A percentile compares a stretch with the other conserved stretches of the same genome.
Evolutionary conservation across 2,888 invertebrate species (phyloP).

Genomic region (Hecatera dysodea): DNA sequence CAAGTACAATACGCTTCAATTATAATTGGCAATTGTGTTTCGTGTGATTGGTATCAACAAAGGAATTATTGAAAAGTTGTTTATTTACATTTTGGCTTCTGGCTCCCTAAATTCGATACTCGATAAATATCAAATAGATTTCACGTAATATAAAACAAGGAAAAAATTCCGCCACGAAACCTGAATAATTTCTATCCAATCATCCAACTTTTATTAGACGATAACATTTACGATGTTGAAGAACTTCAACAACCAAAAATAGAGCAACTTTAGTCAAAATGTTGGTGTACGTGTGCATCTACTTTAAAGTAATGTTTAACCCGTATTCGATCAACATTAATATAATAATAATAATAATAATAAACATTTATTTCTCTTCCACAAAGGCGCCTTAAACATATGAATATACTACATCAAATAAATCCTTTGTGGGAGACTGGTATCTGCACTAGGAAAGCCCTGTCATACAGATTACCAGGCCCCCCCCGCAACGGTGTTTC

Average conservation of each 20-base stretch:
- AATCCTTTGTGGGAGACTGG: too few relatives aligned
- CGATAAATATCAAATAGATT: conserved; percentile 2
- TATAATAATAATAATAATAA: background rate
- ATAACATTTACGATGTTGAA: too few relatives aligned
- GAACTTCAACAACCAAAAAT: too few relatives aligned
- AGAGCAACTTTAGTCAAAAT: too few relatives aligned
- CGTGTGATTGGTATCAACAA: conserved; percentile 49
- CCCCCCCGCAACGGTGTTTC: too few relatives aligned
- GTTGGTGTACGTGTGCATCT: background rate
- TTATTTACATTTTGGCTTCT: conserved; percentile 36
- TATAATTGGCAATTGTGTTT: conserved; percentile 29
- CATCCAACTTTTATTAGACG: conserved; percentile 13
- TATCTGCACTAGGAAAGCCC: too few relatives aligned
- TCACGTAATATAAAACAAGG: background rate
- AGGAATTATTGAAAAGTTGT: conserved; percentile 40
- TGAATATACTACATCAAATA: too few relatives aligned
- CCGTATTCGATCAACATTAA: conserved; percentile 14
- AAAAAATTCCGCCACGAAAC: background rate
- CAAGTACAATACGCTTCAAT: conserved; percentile 33
- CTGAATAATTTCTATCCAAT: conserved; percentile 20
- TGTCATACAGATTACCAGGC: too few relatives aligned
- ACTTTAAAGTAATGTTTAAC: background rate
- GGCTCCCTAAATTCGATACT: conserved; percentile 1
- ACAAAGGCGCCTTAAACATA: too few relatives aligned
- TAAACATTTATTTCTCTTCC: too few relatives aligned